Percentiles rank a stretch among this genome's conserved stretches.
Evolutionary conservation across 2,797 vertebrate genomes (phyloP).

Genomic region (Scleropages formosus): DNA sequence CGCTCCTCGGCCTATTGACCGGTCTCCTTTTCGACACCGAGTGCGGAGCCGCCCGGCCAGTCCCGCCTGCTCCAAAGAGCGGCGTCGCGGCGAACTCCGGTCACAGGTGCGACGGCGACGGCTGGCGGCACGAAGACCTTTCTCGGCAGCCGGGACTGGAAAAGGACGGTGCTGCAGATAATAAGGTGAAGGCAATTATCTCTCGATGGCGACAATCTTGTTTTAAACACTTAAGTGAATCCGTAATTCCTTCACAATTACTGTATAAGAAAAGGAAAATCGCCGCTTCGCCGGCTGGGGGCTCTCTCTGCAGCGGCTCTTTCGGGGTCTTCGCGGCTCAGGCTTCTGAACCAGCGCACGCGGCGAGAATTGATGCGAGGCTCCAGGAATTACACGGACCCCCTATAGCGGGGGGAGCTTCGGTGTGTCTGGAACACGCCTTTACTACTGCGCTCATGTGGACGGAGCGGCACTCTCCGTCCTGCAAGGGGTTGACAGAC

Average conservation of each 20-base stretch:
- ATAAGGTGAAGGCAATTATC: slow-evolving; percentile 25
- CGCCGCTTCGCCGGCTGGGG: slow-evolving; percentile 23
- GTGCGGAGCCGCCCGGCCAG: too few relatives aligned
- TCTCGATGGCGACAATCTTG: slow-evolving; percentile 24
- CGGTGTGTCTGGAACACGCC: too few relatives aligned
- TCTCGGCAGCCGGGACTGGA: background rate
- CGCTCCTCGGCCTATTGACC: too few relatives aligned
- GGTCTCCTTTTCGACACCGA: too few relatives aligned
- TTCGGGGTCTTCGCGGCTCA: background rate
- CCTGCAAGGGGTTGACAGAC: too few relatives aligned
- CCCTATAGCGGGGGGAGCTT: too few relatives aligned
- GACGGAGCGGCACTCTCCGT: too few relatives aligned
- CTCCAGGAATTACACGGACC: too few relatives aligned
- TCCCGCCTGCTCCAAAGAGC: background rate
- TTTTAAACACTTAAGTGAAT: slow-evolving; percentile 30
- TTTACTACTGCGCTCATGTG: too few relatives aligned
- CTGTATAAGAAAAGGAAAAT: slow-evolving; percentile 35
- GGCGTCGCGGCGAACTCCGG: background rate
- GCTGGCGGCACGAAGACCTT: background rate
- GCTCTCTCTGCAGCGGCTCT: background rate
- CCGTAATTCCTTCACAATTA: slow-evolving; percentile 30
- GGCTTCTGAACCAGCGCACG: background rate
- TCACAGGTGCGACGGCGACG: background rate
- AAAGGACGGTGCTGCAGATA: slow-evolving; percentile 20
- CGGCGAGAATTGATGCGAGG: too few relatives aligned